Evolutionary conservation across 2,888 invertebrate species (phyloP).

Genomic region (Agriopis aurantiaria): DNA sequence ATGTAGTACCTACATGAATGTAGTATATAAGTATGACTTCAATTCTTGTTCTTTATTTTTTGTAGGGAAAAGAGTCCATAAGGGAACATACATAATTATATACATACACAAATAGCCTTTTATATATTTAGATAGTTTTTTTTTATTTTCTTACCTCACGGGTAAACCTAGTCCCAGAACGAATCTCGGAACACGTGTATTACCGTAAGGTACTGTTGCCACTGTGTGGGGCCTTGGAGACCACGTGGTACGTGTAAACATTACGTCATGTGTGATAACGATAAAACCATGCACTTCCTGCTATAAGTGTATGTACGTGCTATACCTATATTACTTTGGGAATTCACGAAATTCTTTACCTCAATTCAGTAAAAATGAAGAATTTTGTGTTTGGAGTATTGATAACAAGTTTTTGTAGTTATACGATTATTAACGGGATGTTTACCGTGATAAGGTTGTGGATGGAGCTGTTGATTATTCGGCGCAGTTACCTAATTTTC

Average conservation of each 20-base stretch:
- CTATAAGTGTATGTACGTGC: too few relatives aligned
- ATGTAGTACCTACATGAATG: too few relatives aligned
- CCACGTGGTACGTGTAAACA: constrained; percentile 51
- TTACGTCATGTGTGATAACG: constrained; percentile 58
- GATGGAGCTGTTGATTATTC: too few relatives aligned
- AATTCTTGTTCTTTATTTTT: too few relatives aligned
- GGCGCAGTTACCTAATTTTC: too few relatives aligned
- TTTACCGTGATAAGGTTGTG: too few relatives aligned
- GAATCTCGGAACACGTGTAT: constrained; percentile 35
- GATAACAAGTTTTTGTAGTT: not conserved
- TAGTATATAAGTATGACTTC: too few relatives aligned
- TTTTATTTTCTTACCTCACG: not conserved
- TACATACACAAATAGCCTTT: too few relatives aligned
- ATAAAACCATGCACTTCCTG: constrained; percentile 56
- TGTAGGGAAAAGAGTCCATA: too few relatives aligned
- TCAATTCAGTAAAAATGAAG: not conserved
- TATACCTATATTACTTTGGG: constrained; percentile 7
- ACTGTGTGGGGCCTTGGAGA: constrained; percentile 49
- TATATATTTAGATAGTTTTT: not conserved
- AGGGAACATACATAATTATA: too few relatives aligned
- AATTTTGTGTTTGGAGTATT: not conserved
- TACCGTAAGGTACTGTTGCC: constrained; percentile 32
- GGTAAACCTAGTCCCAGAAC: not conserved
- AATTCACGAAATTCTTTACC: constrained; percentile 15
- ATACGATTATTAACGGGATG: too few relatives aligned